These are phyloP conservation scores for Palythoa grandiflora DNA, from an alignment of 92 coral and sea anemone genomes.

Conservation along the genomic window DNA sequence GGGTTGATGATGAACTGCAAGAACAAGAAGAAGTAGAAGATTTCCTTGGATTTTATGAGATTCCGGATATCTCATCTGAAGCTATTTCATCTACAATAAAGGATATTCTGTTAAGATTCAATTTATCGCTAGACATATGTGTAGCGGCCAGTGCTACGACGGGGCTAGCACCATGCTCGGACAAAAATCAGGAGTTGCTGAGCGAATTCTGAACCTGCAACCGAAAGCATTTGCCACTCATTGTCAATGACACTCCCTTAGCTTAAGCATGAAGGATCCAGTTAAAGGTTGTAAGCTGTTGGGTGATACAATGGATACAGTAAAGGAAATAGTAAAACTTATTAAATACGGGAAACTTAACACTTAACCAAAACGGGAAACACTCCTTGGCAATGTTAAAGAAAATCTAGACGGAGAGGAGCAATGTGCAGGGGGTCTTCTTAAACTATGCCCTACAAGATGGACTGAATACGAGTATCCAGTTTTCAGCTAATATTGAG, in stretches of 20 bases:
- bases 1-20: no score
- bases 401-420: constrained; percentile 51
- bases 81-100: constrained; percentile 43
- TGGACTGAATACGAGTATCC: constrained; percentile 53
- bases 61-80: constrained; percentile 44
- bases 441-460: constrained; percentile 64
- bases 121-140: background rate
- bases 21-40: background rate
- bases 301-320: constrained; percentile 48
- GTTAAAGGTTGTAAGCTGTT: constrained; percentile 47
- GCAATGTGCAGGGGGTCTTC: background rate
- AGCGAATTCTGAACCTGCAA: constrained; percentile 41
- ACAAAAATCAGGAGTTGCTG: constrained; percentile 39
- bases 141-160: constrained; percentile 72
- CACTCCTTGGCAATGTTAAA: constrained; percentile 37
- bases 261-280: constrained; percentile 50
- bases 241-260: constrained; percentile 43
- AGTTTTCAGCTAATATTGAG: constrained; percentile 46
- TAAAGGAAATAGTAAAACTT: constrained; percentile 44
- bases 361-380: constrained; percentile 59
- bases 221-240: constrained; percentile 55
- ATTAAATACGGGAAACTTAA: no score
- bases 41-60: constrained; percentile 24
- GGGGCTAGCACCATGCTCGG: constrained; percentile 69
- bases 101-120: constrained; percentile 22